phyloP scores from a whole-genome alignment of 1,140 invertebrate species.

The Archivesica marissinica region DNA sequence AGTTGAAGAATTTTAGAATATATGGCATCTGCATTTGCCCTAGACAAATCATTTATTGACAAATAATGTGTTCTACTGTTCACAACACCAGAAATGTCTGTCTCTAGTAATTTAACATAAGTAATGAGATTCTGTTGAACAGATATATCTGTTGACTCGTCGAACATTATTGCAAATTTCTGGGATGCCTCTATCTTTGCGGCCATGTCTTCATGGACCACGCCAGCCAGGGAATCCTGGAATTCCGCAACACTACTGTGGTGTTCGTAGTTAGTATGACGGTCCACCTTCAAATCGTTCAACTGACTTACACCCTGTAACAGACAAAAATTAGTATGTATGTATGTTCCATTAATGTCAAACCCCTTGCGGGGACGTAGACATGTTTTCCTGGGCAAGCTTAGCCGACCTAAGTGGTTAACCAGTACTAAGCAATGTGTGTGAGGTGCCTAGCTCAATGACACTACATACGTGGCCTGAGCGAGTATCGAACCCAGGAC shows the following conservation, averaged over 20 bases:
- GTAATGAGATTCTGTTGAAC: neutral
- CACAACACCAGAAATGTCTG: slow-evolving; percentile 3
- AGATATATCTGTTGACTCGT: slow-evolving; percentile 8
- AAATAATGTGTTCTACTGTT: neutral
- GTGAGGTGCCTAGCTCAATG: too few species aligned
- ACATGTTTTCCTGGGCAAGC: too few species aligned
- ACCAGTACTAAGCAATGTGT: too few species aligned
- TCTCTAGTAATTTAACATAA: neutral
- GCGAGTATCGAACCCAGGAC: too few species aligned
- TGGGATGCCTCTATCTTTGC: neutral
- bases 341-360: too few species aligned
- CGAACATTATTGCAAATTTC: slow-evolving; percentile 6
- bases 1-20: slow-evolving; percentile 1
- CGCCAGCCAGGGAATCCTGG: slow-evolving; percentile 19
- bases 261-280: slow-evolving; percentile 22
- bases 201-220: neutral
- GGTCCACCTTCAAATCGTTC: slow-evolving; percentile 1
- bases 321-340: neutral
- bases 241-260: slow-evolving; percentile 1
- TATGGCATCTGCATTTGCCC: too few species aligned
- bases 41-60: neutral
- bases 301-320: slow-evolving; percentile 20
- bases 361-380: too few species aligned
- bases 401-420: too few species aligned
- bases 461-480: too few species aligned